These are phyloP conservation scores for Onthophagus sagittarius DNA, from an alignment of 2,888 invertebrate genomes.

Conservation along the genomic window DNA sequence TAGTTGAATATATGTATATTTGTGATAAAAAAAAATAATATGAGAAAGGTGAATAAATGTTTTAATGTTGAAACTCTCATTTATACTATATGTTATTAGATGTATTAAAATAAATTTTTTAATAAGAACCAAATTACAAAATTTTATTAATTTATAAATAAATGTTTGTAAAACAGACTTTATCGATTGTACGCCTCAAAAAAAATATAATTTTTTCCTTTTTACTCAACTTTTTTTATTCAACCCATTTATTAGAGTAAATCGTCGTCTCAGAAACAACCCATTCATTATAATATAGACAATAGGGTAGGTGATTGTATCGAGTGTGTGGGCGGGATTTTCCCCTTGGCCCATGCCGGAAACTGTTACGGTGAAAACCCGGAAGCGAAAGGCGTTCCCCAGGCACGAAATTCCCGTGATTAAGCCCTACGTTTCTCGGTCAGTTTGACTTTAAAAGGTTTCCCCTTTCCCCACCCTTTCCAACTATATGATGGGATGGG, in stretches of 20 bases:
- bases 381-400: background rate
- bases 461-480: background rate
- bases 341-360: background rate
- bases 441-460: background rate
- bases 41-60: no score
- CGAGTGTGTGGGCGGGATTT: background rate
- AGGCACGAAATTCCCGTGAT: background rate
- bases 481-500: no score
- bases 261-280: background rate
- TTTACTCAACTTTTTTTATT: background rate
- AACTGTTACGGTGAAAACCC: background rate
- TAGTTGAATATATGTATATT: no score
- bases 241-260: background rate
- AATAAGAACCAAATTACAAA: no score
- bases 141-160: no score
- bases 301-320: background rate
- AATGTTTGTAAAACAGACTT: no score
- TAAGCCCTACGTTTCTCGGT: background rate
- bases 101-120: no score
- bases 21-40: no score
- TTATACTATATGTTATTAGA: no score
- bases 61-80: no score
- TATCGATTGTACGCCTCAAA: no score
- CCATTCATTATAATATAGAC: background rate
- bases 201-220: no score